phyloP scores from a whole-genome alignment of 2,888 invertebrate species.

The Hedychridium roseum region DNA sequence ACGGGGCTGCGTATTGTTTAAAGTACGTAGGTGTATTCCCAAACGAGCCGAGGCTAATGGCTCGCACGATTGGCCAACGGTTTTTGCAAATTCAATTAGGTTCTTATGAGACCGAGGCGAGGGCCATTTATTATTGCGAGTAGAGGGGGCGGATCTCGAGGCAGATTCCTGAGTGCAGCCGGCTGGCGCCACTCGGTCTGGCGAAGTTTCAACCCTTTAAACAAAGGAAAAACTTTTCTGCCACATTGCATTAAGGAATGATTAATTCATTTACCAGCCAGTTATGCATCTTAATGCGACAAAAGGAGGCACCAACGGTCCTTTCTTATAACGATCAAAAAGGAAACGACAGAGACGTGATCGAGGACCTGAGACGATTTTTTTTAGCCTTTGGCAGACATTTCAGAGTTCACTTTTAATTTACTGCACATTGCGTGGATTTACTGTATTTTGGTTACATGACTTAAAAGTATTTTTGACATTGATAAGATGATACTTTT shows the following conservation, averaged over 20 bases:
- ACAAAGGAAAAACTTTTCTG: conserved; percentile 30
- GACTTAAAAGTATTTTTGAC: too few relatives aligned
- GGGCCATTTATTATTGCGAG: conserved; percentile 38
- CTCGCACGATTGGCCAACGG: conserved; percentile 38
- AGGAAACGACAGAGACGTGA: too few relatives aligned
- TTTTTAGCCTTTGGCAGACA: too few relatives aligned
- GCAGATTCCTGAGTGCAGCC: conserved; percentile 20
- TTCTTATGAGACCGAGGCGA: conserved; percentile 29
- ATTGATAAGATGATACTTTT: too few relatives aligned
- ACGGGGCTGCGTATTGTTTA: too few relatives aligned
- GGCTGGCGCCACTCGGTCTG: conserved; percentile 29
- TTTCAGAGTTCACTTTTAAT: too few relatives aligned
- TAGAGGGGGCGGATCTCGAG: conserved; percentile 26
- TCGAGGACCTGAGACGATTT: too few relatives aligned
- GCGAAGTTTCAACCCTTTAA: conserved; percentile 36
- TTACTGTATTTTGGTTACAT: too few relatives aligned
- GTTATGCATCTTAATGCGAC: conserved; percentile 32
- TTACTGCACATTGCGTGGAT: too few relatives aligned
- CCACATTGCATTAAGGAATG: conserved; percentile 35
- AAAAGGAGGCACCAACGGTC: conserved; percentile 4
- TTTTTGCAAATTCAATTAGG: conserved; percentile 45
- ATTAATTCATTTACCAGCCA: conserved; percentile 35
- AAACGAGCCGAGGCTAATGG: conserved; percentile 16
- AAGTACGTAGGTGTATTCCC: background rate
- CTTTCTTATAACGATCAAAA: too few relatives aligned